Percentiles rank a stretch among this genome's conserved stretches.
Evolutionary conservation across 2,797 vertebrate genomes (phyloP).

Genomic region (Sebastiscus albofasciatus): DNA sequence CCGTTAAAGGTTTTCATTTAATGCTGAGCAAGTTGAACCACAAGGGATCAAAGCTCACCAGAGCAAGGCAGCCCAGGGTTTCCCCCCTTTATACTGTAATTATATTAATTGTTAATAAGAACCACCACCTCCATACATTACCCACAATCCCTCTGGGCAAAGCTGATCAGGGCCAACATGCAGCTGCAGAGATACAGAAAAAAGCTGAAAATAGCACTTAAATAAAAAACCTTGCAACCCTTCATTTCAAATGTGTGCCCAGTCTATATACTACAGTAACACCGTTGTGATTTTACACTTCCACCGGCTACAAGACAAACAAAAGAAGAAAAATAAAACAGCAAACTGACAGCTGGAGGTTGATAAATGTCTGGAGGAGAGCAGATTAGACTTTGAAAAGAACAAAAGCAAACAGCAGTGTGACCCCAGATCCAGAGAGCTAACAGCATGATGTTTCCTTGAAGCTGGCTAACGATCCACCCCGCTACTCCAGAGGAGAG

Average conservation of each 20-base stretch:
- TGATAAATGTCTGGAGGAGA: conserved; percentile 63
- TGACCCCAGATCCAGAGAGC: conserved; percentile 55
- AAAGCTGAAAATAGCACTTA: neutral
- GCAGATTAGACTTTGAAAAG: conserved; percentile 56
- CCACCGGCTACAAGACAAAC: conserved; percentile 20
- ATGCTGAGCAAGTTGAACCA: conserved; percentile 42
- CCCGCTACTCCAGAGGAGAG: conserved; percentile 61
- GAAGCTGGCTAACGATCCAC: conserved; percentile 69
- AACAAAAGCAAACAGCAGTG: conserved; percentile 63
- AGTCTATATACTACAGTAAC: neutral
- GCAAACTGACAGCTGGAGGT: conserved; percentile 54
- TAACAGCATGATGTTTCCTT: conserved; percentile 64
- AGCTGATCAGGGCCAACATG: conserved; percentile 15
- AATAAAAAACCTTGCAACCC: conserved; percentile 3
- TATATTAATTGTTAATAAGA: conserved; percentile 70
- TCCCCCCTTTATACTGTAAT: conserved; percentile 49
- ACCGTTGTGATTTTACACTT: neutral
- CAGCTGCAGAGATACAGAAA: neutral
- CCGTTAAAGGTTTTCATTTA: conserved; percentile 43
- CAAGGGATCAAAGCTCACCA: conserved; percentile 58
- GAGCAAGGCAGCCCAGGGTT: conserved; percentile 8
- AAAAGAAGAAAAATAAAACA: neutral
- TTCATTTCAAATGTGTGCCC: neutral
- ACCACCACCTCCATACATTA: conserved; percentile 58
- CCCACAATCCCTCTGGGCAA: conserved; percentile 38